Base-by-base conservation (phyloP, 2,797 vertebrate species). In the Ambastaia sidthimunki region DNA sequence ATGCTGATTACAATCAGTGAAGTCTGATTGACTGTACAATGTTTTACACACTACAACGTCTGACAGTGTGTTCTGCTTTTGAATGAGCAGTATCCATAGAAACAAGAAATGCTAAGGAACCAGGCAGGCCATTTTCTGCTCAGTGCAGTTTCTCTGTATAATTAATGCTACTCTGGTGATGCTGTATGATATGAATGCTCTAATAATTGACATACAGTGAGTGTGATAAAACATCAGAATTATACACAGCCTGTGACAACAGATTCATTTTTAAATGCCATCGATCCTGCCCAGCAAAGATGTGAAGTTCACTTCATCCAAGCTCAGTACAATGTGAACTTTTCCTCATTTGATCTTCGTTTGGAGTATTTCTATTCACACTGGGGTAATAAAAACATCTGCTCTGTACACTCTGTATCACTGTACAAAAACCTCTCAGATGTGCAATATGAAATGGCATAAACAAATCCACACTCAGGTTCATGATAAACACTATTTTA, bases 21-120 rank as follows among this genome's bases (percentile, higher is more conserved):
- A 18, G 48, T 52, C 34, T 25, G 55, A 55, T 23, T 73, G 19
- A 41, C 54, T 23, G 50, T 16, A 75, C 12, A 10, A 28, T 47
- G 34, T 37, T 60, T 66, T 16, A 65, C 69, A 34, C 77, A 63
- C 74, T n/a, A 44, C 31, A 54, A 25, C 80, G 76, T 37, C 62
- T 62, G 23, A 31, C 4, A 4, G 28, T 28, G 63, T 48, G 65
- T 16, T 11, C 71, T 74, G 70, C 65, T 55, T 68, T 74, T 78
- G 73, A 84, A 84, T 75, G 41, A 81, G 75, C 50, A 18, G 75
- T 78, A 67, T 78, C 83, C 83, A 84, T 81, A 79, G 83, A 84
- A 81, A 84, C 83, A 75, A 67, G 74, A 78, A 69, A 80, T 72
- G 82, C 77, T 54, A 52, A 74, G 21, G 25, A 69, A 70, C 25